Evolutionary conservation across 2,797 vertebrate genomes (phyloP).

Genomic region (Buceros bicornis): DNA sequence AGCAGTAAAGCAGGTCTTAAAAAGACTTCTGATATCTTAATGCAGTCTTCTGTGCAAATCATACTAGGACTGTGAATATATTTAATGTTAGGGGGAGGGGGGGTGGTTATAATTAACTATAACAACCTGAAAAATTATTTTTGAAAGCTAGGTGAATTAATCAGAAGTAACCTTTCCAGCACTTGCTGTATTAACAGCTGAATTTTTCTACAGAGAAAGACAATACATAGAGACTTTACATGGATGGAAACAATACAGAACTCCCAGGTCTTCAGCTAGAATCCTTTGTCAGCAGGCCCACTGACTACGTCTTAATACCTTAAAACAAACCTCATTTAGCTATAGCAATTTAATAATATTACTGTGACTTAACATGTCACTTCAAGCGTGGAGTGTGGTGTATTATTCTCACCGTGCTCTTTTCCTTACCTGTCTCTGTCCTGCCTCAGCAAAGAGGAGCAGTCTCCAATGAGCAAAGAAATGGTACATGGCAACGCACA

Average conservation of each 20-base stretch:
- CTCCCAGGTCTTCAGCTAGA: not conserved
- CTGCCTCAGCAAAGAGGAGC: not conserved
- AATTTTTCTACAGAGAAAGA: not conserved
- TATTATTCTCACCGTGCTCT: not conserved
- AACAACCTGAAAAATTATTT: not conserved
- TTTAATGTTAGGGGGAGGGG: not conserved
- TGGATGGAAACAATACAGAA: not conserved
- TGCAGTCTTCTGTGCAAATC: not conserved
- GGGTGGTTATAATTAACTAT: not conserved
- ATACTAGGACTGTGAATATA: not conserved
- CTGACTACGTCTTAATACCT: not conserved
- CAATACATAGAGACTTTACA: not conserved
- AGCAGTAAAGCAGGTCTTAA: constrained; percentile 15
- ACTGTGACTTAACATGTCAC: not conserved
- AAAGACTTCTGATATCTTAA: constrained; percentile 9
- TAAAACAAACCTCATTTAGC: not conserved
- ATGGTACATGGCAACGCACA: not conserved
- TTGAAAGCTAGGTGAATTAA: not conserved
- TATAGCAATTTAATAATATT: not conserved
- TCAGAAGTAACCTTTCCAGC: not conserved
- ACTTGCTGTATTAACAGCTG: not conserved
- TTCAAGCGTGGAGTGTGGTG: not conserved
- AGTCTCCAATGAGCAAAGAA: not conserved
- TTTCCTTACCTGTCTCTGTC: not conserved
- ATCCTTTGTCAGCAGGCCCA: not conserved